Base-by-base conservation (phyloP, 2,113 vertebrate species). In the Nanger granti region DNA sequence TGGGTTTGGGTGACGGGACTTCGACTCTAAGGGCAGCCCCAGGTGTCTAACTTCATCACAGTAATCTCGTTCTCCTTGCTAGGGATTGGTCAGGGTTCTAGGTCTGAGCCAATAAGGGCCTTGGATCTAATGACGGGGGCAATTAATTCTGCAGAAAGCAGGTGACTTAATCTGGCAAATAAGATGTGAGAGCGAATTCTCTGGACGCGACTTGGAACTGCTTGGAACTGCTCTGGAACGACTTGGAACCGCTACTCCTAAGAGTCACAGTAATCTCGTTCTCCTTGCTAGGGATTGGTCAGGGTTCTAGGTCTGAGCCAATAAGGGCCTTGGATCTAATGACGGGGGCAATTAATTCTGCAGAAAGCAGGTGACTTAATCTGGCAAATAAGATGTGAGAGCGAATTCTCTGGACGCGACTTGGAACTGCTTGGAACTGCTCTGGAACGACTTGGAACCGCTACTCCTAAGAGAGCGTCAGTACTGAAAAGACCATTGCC, bases 11-110 rank as follows among this genome's bases (percentile, higher is more conserved):
- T n/a, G 14, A 13, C 8, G 28, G 31, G 54, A 41, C 7, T 28
- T 8, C 0, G 31, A 22, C 2, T 44, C 22, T 18, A 7, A 1
- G 26, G 7, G 26, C 5, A 80, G 73, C 37, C 49, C 22, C 9
- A 14, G 49, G 41, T 17, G 20, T 80, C 28, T 66, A 17, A 54
- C 34, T 26, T 34, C 2, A 20, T 44, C 24, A 69, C 55, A 62
- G n/a, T 2, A 11, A 20, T 34, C 7, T 12, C 14, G 3, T 54
- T 5, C 11, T 54, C 18, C 11, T 94, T 54, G 44, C 24, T 18
- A 28, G 7, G 11, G 29, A 91, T 44, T 59, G 17, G 44, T 28
- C 31, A 92, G 34, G 5, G 9, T 54, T 96, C 44, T 31, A 20
- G 11, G 41, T 87, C 37, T 37, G 18, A 62, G 22, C 52, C 66